A percentile compares a stretch with the other conserved stretches of the same genome.
phyloP scores from a whole-genome alignment of 2,797 vertebrate species.

The Pogoniulus pusillus region DNA sequence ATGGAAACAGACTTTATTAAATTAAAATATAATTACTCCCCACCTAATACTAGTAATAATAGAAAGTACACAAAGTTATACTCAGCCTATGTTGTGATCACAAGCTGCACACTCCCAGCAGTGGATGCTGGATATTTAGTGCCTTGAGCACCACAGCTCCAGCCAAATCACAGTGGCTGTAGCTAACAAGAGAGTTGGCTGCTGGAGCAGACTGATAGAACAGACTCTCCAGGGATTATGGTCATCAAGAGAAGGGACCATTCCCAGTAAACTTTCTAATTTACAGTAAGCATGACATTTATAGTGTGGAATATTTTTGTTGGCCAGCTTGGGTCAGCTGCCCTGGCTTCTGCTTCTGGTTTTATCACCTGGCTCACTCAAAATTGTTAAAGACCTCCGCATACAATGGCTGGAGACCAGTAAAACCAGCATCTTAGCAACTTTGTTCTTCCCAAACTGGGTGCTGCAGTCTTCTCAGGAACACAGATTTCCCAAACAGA shows the following conservation, averaged over 20 bases:
- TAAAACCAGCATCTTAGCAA: neutral
- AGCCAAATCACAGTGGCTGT: neutral
- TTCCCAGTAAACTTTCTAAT: neutral
- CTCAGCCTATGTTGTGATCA: neutral
- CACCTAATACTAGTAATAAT: neutral
- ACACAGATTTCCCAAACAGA: neutral
- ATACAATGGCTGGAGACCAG: neutral
- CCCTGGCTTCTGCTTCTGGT: neutral
- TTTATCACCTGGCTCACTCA: neutral
- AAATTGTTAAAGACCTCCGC: neutral
- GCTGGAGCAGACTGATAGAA: neutral
- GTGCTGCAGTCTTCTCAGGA: neutral
- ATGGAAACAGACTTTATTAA: neutral
- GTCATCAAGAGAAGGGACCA: neutral
- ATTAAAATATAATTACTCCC: neutral
- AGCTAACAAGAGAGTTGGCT: neutral
- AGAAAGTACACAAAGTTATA: neutral
- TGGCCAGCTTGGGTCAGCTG: neutral
- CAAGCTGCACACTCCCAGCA: neutral
- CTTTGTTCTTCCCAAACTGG: neutral
- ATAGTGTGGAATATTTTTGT: neutral
- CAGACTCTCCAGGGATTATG: neutral
- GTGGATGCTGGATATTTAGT: neutral
- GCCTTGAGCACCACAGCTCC: neutral
- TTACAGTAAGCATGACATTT: neutral